Evolutionary conservation across 2,888 invertebrate species (phyloP).

Genomic region (Malacosoma neustria): DNA sequence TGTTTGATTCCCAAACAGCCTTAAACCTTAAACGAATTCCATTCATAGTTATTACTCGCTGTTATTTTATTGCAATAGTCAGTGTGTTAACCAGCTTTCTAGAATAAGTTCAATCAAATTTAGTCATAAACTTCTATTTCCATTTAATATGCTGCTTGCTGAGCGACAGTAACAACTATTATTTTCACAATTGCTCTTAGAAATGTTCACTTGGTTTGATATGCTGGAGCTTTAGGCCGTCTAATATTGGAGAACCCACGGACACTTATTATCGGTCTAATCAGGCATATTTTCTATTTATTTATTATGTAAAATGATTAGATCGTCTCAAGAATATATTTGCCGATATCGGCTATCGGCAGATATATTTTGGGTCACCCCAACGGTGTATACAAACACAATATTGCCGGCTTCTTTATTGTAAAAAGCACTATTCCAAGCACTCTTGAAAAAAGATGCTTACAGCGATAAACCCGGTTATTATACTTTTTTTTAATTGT

Average conservation of each 20-base stretch:
- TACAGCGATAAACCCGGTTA: too few species aligned
- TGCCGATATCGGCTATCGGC: conserved; percentile 9
- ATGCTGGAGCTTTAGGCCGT: too few species aligned
- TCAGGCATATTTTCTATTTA: neutral
- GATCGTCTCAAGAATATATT: conserved; percentile 2
- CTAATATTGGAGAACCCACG: too few species aligned
- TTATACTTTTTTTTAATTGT: too few species aligned
- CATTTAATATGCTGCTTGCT: neutral
- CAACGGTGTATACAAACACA: too few species aligned
- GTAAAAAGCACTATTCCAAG: too few species aligned
- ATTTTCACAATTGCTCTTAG: neutral
- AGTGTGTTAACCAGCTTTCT: neutral
- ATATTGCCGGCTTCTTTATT: too few species aligned
- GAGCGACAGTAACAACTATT: neutral
- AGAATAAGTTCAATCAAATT: neutral
- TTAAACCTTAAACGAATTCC: too few species aligned
- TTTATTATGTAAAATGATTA: conserved; percentile 12
- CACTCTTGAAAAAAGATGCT: too few species aligned
- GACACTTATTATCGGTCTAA: conserved; percentile 5
- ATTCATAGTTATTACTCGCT: neutral
- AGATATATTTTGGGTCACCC: too few species aligned
- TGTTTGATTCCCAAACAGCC: too few species aligned
- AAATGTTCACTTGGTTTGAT: too few species aligned
- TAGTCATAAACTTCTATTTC: neutral
- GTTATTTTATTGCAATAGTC: neutral